These are phyloP conservation scores for Rhipidura dahli DNA, from an alignment of 2,113 vertebrate genomes.

Conservation along the genomic window DNA sequence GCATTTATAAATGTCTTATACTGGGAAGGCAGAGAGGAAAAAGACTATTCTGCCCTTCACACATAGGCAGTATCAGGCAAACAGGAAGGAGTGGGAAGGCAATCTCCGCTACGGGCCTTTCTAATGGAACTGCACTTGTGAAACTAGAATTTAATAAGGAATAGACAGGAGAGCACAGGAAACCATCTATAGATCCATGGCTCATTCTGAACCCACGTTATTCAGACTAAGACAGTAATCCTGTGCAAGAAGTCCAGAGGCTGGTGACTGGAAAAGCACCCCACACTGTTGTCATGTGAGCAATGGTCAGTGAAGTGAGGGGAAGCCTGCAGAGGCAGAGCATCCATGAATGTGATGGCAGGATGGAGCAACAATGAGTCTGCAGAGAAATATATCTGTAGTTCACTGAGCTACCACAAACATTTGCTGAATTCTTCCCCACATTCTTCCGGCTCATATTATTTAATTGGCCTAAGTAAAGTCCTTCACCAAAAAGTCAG, in stretches of 20 bases:
- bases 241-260: background rate
- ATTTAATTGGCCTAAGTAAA: background rate
- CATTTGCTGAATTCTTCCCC: background rate
- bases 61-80: background rate
- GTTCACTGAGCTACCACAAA: background rate
- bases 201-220: background rate
- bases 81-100: conserved; percentile 27
- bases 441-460: background rate
- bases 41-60: background rate
- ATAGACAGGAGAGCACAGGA: background rate
- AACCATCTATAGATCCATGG: background rate
- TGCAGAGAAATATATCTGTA: background rate
- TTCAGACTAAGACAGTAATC: background rate
- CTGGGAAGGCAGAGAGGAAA: background rate
- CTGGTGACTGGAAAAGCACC: background rate
- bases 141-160: background rate
- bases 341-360: background rate
- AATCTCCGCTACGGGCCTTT: background rate
- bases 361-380: background rate
- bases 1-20: background rate
- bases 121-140: background rate
- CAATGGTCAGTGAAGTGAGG: rapidly evolving
- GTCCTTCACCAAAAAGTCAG: background rate
- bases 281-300: rapidly evolving
- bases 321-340: background rate